phyloP scores from a whole-genome alignment of 2,888 invertebrate genomes.

The Branchellion lobata region DNA sequence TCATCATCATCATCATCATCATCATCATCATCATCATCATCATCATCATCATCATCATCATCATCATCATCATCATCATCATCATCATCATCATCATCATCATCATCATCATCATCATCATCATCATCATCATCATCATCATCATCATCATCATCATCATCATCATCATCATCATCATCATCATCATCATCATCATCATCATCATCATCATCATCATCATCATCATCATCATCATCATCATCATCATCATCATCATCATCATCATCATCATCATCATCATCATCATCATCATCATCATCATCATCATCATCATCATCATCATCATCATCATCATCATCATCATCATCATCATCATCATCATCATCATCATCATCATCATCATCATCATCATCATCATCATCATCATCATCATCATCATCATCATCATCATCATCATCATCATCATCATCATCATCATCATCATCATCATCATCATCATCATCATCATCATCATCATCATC shows the following conservation, averaged over 20 bases:
- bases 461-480: slow-evolving; percentile 18
- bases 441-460: slow-evolving; percentile 13
- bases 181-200: background rate
- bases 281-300: background rate
- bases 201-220: background rate
- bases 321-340: background rate
- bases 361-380: background rate
- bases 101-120: background rate
- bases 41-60: too few relatives aligned
- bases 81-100: too few relatives aligned
- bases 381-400: background rate
- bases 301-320: background rate
- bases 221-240: background rate
- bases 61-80: too few relatives aligned
- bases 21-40: too few relatives aligned
- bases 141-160: too few relatives aligned
- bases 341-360: too few relatives aligned
- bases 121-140: too few relatives aligned
- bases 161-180: background rate
- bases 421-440: background rate
- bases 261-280: background rate
- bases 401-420: background rate
- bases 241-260: background rate
- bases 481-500: slow-evolving; percentile 24
- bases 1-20: too few relatives aligned